phyloP scores from a whole-genome alignment of 1,140 invertebrate genomes.

The Tetramorium parvispinum region DNA sequence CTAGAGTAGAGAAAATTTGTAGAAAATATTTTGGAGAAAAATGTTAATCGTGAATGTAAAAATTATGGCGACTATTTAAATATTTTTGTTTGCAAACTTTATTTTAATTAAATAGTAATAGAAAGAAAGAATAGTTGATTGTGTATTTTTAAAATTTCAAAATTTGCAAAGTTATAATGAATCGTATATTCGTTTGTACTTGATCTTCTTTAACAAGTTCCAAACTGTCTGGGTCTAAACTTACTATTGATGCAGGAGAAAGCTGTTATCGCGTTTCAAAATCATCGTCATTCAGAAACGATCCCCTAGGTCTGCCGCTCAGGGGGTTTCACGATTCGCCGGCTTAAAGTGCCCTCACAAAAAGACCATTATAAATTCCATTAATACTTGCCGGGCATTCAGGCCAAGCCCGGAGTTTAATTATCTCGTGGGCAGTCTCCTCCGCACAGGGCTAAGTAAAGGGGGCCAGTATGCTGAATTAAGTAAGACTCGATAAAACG shows the following conservation, averaged over 20 bases:
- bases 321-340: constrained; percentile 28
- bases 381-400: constrained; percentile 80
- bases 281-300: constrained; percentile 36
- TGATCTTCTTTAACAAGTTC: background rate
- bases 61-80: background rate
- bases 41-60: background rate
- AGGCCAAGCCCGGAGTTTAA: constrained; percentile 79
- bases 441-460: constrained; percentile 60
- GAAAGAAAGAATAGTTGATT: background rate
- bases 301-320: background rate
- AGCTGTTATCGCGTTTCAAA: constrained; percentile 39
- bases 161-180: background rate
- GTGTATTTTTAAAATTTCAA: background rate
- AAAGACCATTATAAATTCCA: constrained; percentile 82
- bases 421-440: constrained; percentile 73
- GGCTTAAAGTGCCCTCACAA: constrained; percentile 68
- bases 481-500: constrained; percentile 77
- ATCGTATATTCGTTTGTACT: background rate
- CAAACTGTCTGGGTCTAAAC: background rate
- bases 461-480: constrained; percentile 76
- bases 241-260: background rate
- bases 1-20: background rate
- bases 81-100: background rate
- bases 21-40: background rate
- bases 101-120: background rate